These are phyloP conservation scores for Forficula auricularia DNA, from an alignment of 1,140 invertebrate species.

Conservation along the genomic window DNA sequence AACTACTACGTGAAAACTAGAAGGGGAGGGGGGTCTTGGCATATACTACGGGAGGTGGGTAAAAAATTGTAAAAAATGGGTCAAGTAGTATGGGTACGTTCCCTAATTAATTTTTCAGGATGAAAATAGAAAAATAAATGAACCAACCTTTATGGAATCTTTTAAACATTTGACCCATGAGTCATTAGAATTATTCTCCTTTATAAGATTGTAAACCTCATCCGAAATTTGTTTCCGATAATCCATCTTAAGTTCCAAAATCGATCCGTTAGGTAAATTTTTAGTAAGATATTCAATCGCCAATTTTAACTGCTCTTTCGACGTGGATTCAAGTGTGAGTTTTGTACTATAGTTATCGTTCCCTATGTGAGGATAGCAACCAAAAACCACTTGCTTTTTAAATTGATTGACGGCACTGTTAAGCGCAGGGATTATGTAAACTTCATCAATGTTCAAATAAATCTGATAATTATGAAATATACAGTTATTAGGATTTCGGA, in stretches of 20 bases:
- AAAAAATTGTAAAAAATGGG: no score
- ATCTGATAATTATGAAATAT: conserved; percentile 26
- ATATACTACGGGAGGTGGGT: no score
- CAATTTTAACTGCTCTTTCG: conserved; percentile 15
- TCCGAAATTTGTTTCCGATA: not conserved
- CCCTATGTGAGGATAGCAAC: conserved; percentile 45
- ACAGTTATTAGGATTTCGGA: conserved; percentile 13
- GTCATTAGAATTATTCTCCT: not conserved
- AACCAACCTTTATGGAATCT: conserved; percentile 16
- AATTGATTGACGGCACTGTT: conserved; percentile 33
- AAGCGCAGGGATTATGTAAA: conserved; percentile 33
- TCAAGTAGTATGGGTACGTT: no score
- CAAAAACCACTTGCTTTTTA: conserved; percentile 36
- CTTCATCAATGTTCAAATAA: conserved; percentile 37
- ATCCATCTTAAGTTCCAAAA: not conserved
- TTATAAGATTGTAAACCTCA: not conserved
- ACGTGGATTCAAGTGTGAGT: conserved; percentile 27
- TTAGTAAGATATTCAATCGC: conserved; percentile 17
- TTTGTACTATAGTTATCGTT: conserved; percentile 26
- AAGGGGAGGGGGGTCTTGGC: no score
- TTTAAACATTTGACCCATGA: conserved; percentile 12
- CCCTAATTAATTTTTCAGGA: no score
- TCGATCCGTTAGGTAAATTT: conserved; percentile 6
- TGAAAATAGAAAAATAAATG: no score
- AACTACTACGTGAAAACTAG: no score